Base-by-base conservation (phyloP, 2,888 invertebrate genomes). In the Smittia sp. region DNA sequence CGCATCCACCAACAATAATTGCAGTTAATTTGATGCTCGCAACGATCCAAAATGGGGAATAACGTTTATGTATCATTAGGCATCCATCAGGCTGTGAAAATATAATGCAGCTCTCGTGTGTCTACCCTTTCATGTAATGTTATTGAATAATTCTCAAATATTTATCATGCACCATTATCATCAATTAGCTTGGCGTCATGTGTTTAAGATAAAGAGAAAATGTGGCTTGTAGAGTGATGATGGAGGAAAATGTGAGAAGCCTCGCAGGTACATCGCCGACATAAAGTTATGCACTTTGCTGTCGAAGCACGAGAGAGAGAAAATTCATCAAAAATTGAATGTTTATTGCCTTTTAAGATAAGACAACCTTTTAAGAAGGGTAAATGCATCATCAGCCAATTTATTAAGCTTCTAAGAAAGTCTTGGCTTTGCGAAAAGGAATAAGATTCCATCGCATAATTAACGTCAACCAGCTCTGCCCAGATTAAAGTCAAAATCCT, bases 141-240 rank as follows among this genome's bases (percentile, higher is more conserved):
- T n/a, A 68, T 41, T 22, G 20, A 68, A 39, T 68, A 68, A 68
- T 68, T 68, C 22, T 68, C 22, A 68, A 68, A 68, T 69, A 54
- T 69, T 69, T 69, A 69, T 69, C 69, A 54, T 41, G 52, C 52
- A 69, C 54, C 54, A 69, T 69, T 69, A 69, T 69, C 69, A 69
- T 41, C 69, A 69, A 69, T 69, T 69, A 69, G 54, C 54, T 25
- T 69, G 69, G 69, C 69, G 24, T 69, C 69, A 69, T 52, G 54
- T 69, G 52, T 69, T 52, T 41, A 22, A 15, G 41, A 54, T 22
- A 69, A 54, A 69, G 18, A 27, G 27, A 22, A 25, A 27, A n/a
- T 1, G 2, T 58, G 6, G 18, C 18, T 7, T 58, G 46, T n/a
- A 7, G 4, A 58, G 58, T 58, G 58, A 58, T 58, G 58, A 58